Evolutionary conservation across 2,888 invertebrate species (phyloP).

Genomic region (Clistopyga incitator): DNA sequence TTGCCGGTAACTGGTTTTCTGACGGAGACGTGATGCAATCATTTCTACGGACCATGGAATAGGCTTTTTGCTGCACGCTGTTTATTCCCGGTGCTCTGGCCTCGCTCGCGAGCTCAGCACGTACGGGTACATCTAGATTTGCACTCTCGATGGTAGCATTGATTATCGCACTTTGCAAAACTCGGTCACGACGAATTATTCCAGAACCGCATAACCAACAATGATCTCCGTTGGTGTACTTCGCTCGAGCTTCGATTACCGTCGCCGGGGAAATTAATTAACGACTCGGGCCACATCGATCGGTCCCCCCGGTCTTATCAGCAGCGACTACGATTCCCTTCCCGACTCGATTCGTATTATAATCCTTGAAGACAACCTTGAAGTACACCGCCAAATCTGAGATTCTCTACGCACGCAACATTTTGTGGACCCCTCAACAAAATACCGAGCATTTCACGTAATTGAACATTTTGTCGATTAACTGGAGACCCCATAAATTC

Average conservation of each 20-base stretch:
- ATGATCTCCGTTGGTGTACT: slow-evolving; percentile 27
- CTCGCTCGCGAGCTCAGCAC: neutral
- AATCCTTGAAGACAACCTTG: neutral
- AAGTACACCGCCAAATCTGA: neutral
- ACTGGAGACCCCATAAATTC: neutral
- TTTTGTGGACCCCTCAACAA: neutral
- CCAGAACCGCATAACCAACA: slow-evolving; percentile 6
- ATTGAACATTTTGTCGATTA: neutral
- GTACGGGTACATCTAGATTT: neutral
- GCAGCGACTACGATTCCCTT: slow-evolving; percentile 45
- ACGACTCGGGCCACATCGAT: slow-evolving; percentile 58
- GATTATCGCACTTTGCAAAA: slow-evolving; percentile 23
- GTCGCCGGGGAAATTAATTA: slow-evolving; percentile 67
- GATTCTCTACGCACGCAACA: neutral
- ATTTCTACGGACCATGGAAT: slow-evolving; percentile 14
- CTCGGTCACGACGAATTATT: slow-evolving; percentile 38
- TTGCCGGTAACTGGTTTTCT: neutral
- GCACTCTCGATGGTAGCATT: slow-evolving; percentile 9
- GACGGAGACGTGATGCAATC: slow-evolving; percentile 21
- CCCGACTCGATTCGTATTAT: slow-evolving; percentile 7
- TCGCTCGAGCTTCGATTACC: slow-evolving; percentile 32
- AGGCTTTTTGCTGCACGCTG: slow-evolving; percentile 12
- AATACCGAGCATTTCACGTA: neutral
- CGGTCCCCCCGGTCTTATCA: slow-evolving; percentile 49
- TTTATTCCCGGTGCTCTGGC: slow-evolving; percentile 13